Evolutionary conservation across 1,140 invertebrate genomes (phyloP), one percentile per base, ranked within the genome.

Genomic region (Leptopilina boulardi): DNA sequence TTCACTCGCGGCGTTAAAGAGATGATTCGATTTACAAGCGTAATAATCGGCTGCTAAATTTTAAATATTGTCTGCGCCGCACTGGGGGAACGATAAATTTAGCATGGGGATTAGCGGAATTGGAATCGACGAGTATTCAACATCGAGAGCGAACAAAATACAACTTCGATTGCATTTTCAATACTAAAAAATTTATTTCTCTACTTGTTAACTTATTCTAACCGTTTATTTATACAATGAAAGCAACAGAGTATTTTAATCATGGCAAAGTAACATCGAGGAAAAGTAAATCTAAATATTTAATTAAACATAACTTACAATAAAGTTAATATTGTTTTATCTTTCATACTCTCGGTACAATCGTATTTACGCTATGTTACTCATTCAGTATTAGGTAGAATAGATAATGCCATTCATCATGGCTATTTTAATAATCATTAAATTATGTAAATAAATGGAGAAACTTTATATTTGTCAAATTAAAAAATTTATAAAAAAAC

Each of bases 71-170:
- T 54, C 21, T 8, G 54, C 18, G 23, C 19, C 4, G 54, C 54
- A 56, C 54, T 56, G n/a, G 2, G 19, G 54, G 21, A 56, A 56
- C 54, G 54, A 73, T 73, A 51, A 51, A 73, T 51, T 26, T 15
- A 30, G 23, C n/a, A 13, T 73, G 41, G 21, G 26, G 47, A 74
- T 74, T 56, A 74, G 51, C 26, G 30, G 54, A 74, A 74, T 74
- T 74, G 47, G 47, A 74, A 59, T 51, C 51, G 54, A 56, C 72
- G 42, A 72, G 13, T 74, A 26, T 44, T 44, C 34, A 34, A 75
- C 54, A 56, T 70, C 74, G 34, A 42, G 59, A 70, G 41, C 66
- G 18, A 59, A 44, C 54, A 42, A 75, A 38, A 42, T 34, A 74
- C 41, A 6, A 34, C 51, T n/a, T 15, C 72, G 44, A 51, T 59